Base-by-base conservation (phyloP, 92 coral and sea anemone genomes). In the Palythoa caribaeorum region DNA sequence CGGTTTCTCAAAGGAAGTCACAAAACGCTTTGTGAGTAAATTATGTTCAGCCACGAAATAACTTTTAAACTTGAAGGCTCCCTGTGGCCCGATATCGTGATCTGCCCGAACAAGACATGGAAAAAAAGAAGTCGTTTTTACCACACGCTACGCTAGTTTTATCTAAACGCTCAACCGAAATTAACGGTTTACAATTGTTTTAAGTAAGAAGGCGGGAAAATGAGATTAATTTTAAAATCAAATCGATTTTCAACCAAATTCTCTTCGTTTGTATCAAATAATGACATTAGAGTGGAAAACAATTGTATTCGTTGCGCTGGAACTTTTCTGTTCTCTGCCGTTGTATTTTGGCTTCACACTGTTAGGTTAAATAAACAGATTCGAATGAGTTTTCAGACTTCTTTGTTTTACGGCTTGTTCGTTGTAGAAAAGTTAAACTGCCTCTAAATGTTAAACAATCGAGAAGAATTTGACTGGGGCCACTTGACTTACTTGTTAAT, bases 341-440 rank as follows among this genome's bases (percentile, higher is more conserved):
- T 38, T 44, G 74, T 44, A 60, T 72, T 40, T 40, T 20, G 86
- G 19, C 21, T 21, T 28, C 86, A 81, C 47, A 55, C 86, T 28
- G 86, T 20, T 47, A 65, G 86, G 86, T 68, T 81, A 81, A 66
- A 66, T 35, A 81, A 81, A 81, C 86, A 66, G 28, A 7, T 68
- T 47, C 75, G 52, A 66, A 81, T 63, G 71, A 81, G 76, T 66
- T 81, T 81, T 68, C 14, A 48, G 75, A 47, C 9, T 66, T 81
- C 50, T 39, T 81, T 65, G 75, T 68, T 48, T 69, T 48, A 40
- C 20, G 16, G 86, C 66, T 80, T 81, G 48, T 50, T 68, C 60
- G 38, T 81, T 17, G 74, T 51, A 5, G 84, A 81, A 69, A 66
- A 65, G 74, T 81, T 65, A 81, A 81, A 81, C 75, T 81, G 86